Conservation (phyloP, 2,797 vertebrate genomes). For the Hyperoplus immaculatus region DNA sequence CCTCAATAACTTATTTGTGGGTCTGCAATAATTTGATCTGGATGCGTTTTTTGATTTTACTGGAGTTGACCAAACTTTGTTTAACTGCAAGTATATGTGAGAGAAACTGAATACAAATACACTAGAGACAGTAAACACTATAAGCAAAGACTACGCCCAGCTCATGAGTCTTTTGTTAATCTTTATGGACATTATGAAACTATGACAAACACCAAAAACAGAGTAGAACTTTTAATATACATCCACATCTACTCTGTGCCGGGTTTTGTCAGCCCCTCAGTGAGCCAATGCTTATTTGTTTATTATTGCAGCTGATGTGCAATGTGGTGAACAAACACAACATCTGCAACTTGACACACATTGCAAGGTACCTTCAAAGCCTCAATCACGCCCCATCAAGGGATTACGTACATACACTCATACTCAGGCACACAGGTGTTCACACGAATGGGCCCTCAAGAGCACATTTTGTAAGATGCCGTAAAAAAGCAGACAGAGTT, state of each 20-base stretch:
- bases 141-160: not conserved
- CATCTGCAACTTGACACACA: slow-evolving; percentile 58
- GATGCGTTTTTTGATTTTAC: slow-evolving; percentile 21
- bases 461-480: slow-evolving; percentile 22
- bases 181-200: slow-evolving; percentile 9
- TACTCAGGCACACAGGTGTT: slow-evolving; percentile 23
- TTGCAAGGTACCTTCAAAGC: slow-evolving; percentile 47
- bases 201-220: slow-evolving; percentile 12
- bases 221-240: slow-evolving; percentile 22
- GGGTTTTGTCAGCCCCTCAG: slow-evolving; percentile 54
- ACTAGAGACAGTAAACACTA: not conserved
- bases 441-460: slow-evolving; percentile 8
- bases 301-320: slow-evolving; percentile 62
- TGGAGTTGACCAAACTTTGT: slow-evolving; percentile 33
- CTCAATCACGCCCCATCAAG: slow-evolving; percentile 41
- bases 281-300: slow-evolving; percentile 56
- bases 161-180: slow-evolving; percentile 15
- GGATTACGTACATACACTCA: slow-evolving; percentile 28
- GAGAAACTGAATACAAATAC: slow-evolving; percentile 1
- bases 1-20: slow-evolving; percentile 22
- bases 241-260: slow-evolving; percentile 11
- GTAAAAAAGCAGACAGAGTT: slow-evolving; percentile 29
- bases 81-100: slow-evolving; percentile 1
- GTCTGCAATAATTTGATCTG: slow-evolving; percentile 32
- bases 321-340: slow-evolving; percentile 62